Conservation (phyloP, 2,113 vertebrate species). For the Phodopus roborovskii region DNA sequence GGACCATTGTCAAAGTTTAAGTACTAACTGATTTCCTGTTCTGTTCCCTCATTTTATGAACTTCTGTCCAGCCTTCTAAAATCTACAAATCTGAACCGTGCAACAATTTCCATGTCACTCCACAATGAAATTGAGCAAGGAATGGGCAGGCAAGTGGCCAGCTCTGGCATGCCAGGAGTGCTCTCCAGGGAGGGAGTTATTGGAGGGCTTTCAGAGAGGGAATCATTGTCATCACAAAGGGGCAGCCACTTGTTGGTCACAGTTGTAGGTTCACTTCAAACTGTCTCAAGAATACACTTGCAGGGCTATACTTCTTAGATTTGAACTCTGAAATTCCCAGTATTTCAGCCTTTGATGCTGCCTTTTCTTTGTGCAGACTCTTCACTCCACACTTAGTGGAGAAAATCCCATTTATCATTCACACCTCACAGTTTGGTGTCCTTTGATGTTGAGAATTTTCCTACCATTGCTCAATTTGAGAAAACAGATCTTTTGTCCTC, state of each 20-base stretch:
- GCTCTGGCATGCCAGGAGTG: too few relatives aligned
- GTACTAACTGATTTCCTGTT: conserved; percentile 11
- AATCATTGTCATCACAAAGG: background rate
- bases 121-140: background rate
- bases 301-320: background rate
- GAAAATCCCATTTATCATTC: conserved; percentile 10
- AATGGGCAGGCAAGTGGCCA: background rate
- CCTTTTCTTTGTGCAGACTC: background rate
- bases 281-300: background rate
- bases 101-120: background rate
- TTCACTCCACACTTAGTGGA: background rate
- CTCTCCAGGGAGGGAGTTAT: background rate
- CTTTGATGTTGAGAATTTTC: background rate
- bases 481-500: background rate
- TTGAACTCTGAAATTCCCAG: background rate
- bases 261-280: background rate
- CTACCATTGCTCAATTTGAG: background rate
- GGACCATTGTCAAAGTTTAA: background rate
- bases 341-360: background rate
- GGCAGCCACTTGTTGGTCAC: background rate
- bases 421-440: background rate
- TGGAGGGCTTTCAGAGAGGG: background rate
- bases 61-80: background rate
- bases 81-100: background rate
- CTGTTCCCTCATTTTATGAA: background rate